Percentiles rank a stretch among this genome's conserved stretches.
phyloP scores from a whole-genome alignment of 35 echinoderm and acorn worm genomes.

The Heliocidaris erythrogramma region DNA sequence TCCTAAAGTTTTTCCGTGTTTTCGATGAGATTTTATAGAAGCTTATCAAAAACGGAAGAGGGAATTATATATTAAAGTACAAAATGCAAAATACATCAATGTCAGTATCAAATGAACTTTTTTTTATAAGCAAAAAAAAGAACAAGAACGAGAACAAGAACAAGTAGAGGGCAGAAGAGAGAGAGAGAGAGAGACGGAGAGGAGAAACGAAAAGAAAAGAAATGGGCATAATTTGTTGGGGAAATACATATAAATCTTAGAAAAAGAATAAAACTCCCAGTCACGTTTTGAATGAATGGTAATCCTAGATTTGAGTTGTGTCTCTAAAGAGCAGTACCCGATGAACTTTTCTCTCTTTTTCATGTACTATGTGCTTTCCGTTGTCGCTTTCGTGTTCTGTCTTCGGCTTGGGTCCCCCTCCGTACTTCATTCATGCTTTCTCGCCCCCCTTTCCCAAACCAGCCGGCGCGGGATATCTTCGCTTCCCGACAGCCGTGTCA shows the following conservation, averaged over 20 bases:
- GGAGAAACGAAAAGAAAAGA: background rate
- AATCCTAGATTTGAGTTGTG: conserved; percentile 4
- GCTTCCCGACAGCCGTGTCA: conserved; percentile 23
- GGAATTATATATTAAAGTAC: too few species aligned
- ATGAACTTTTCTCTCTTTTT: background rate
- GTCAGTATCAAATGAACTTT: background rate
- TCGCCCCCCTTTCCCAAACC: background rate
- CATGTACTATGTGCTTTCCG: conserved; percentile 8
- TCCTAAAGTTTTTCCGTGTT: background rate
- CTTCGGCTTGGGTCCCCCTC: background rate
- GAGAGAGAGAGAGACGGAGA: background rate
- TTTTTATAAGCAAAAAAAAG: background rate
- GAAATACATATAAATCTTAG: background rate
- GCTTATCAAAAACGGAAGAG: background rate
- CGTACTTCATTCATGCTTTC: background rate
- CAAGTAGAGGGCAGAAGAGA: too few species aligned
- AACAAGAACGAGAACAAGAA: background rate
- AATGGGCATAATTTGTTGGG: background rate
- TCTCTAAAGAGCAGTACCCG: background rate
- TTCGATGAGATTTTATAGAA: background rate
- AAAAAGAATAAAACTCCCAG: background rate
- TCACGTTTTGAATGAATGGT: conserved; percentile 11
- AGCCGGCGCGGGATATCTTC: background rate
- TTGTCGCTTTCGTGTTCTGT: background rate
- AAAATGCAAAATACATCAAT: background rate